These are phyloP conservation scores for Acanthurus lineatus DNA, from an alignment of 2,797 vertebrate species.

Conservation along the genomic window DNA sequence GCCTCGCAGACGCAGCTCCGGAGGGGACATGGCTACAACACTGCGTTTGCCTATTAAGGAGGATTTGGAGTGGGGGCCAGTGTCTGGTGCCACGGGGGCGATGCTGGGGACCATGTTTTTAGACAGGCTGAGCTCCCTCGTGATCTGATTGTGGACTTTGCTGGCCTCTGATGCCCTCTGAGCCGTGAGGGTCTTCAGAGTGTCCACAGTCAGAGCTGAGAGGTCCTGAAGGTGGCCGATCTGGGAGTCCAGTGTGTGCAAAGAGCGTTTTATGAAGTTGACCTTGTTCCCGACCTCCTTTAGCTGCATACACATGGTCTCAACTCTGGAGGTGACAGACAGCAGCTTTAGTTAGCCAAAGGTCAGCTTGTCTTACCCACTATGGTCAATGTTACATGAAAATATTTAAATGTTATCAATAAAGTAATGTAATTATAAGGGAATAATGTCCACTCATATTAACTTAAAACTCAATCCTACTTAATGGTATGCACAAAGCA, in stretches of 20 bases:
- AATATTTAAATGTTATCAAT: neutral
- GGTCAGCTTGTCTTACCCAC: neutral
- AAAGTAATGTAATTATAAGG: neutral
- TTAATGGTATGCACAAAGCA: no score
- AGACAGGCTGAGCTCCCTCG: constrained; percentile 95
- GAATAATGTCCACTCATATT: neutral
- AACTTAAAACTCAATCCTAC: neutral
- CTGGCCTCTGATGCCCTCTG: constrained; percentile 97
- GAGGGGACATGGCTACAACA: constrained; percentile 83
- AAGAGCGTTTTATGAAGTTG: constrained; percentile 97
- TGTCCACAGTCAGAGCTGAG: constrained; percentile 97
- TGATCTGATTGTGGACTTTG: constrained; percentile 99
- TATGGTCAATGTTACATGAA: neutral
- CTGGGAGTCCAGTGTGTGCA: constrained; percentile 97
- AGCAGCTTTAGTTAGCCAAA: constrained; percentile 23
- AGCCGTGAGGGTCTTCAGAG: constrained; percentile 95
- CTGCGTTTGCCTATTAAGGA: constrained; percentile 93
- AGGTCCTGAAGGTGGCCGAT: constrained; percentile 99
- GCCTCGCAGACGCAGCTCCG: constrained; percentile 84
- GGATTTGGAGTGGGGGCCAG: constrained; percentile 88
- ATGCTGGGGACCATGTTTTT: constrained; percentile 95
- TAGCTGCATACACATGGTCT: constrained; percentile 97
- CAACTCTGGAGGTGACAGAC: constrained; percentile 87
- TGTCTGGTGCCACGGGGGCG: constrained; percentile 87
- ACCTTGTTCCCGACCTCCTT: constrained; percentile 98